These are phyloP conservation scores for Chauna torquata DNA, from an alignment of 2,113 vertebrate genomes.

Conservation along the genomic window DNA sequence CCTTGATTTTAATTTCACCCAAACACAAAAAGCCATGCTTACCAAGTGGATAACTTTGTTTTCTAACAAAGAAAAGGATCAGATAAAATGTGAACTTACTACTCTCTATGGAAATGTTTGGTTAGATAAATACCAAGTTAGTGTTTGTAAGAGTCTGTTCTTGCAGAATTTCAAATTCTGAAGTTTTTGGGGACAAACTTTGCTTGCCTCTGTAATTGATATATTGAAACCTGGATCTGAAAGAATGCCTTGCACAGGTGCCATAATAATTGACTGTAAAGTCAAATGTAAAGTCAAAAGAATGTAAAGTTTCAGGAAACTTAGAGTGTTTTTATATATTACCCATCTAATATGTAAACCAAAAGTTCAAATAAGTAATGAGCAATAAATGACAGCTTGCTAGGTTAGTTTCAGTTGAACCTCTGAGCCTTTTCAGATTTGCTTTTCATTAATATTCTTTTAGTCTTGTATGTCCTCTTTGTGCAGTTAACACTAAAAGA, in stretches of 20 bases:
- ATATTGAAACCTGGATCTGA: neutral
- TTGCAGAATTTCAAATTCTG: neutral
- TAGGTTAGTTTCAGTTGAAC: neutral
- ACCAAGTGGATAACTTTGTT: neutral
- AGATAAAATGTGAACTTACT: neutral
- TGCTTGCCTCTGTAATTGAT: neutral
- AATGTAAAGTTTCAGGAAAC: neutral
- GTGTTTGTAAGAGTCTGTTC: neutral
- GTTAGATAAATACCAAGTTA: neutral
- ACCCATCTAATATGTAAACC: neutral
- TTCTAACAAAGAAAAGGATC: neutral
- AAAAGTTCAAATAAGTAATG: neutral
- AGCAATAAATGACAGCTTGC: neutral
- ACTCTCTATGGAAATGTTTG: accelerated
- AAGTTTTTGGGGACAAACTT: neutral
- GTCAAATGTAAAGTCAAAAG: neutral
- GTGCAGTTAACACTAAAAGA: neutral
- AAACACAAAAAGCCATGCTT: neutral
- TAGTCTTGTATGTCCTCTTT: neutral
- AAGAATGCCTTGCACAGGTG: neutral
- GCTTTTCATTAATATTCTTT: neutral
- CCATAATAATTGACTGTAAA: neutral
- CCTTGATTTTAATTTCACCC: neutral
- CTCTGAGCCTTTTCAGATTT: neutral
- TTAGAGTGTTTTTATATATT: neutral